A percentile compares a stretch with the other conserved stretches of the same genome.
Evolutionary conservation across 1,140 invertebrate species (phyloP).

Genomic region (Drosophila mojavensis): DNA sequence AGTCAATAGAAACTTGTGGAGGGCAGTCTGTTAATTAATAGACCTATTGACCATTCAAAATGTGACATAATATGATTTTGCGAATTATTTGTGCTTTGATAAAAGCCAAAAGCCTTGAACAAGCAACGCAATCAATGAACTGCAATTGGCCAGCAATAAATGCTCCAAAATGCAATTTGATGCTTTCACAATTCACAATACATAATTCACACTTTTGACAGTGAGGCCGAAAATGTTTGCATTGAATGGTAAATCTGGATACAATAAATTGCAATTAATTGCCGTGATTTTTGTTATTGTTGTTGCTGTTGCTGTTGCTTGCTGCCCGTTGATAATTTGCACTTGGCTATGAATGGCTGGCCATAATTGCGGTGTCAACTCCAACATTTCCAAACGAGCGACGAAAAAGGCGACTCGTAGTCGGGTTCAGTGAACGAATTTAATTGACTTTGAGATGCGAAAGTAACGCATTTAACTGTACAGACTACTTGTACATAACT

Average conservation of each 20-base stretch:
- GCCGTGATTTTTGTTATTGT: constrained; percentile 24
- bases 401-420: constrained; percentile 48
- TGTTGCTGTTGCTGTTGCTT: not conserved
- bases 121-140: constrained; percentile 4
- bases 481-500: not conserved
- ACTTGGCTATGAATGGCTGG: constrained; percentile 20
- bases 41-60: not conserved
- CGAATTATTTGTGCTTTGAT: not conserved
- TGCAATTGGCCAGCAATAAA: constrained; percentile 11
- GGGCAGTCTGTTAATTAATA: no score
- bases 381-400: constrained; percentile 27
- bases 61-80: constrained; percentile 1
- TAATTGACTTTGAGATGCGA: constrained; percentile 70
- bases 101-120: not conserved
- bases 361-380: not conserved
- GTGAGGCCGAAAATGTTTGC: constrained; percentile 17
- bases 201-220: constrained; percentile 24
- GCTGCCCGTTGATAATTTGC: constrained; percentile 25
- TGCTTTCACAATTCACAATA: constrained; percentile 12
- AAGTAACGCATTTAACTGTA: constrained; percentile 47
- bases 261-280: constrained; percentile 62
- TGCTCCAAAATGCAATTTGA: constrained; percentile 29
- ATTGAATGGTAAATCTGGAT: constrained; percentile 7
- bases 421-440: constrained; percentile 70
- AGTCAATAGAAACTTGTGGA: no score